Conservation (phyloP, 2,888 invertebrate species). For the Dryadula phaetusa region DNA sequence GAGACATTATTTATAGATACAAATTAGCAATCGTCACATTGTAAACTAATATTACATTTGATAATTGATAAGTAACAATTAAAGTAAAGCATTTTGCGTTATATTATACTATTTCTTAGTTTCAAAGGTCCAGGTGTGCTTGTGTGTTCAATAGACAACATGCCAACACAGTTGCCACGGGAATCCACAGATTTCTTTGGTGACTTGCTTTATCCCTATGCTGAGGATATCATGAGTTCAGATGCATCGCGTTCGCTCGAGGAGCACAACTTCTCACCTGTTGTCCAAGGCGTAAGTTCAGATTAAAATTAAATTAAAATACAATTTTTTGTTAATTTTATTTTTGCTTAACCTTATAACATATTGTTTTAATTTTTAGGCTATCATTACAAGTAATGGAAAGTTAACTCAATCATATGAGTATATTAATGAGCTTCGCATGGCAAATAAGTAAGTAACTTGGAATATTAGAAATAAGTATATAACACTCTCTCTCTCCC, state of each 20-base stretch:
- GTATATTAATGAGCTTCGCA: slow-evolving; percentile 96
- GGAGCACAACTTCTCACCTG: slow-evolving; percentile 89
- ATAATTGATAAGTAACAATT: background rate
- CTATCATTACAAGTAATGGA: slow-evolving; percentile 98
- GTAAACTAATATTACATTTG: background rate
- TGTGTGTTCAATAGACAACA: slow-evolving; percentile 99
- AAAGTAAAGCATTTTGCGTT: background rate
- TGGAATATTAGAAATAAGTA: background rate
- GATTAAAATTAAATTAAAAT: slow-evolving; percentile 30
- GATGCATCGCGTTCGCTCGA: slow-evolving; percentile 92
- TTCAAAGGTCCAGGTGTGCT: slow-evolving; percentile 98
- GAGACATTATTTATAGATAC: slow-evolving; percentile 1
- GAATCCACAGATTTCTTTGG: slow-evolving; percentile 99
- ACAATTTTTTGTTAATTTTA: background rate
- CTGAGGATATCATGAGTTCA: slow-evolving; percentile 93
- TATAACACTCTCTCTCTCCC: too few relatives aligned
- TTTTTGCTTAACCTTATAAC: background rate
- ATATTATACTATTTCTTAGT: slow-evolving; percentile 71
- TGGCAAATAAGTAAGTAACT: slow-evolving; percentile 83
- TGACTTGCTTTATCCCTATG: slow-evolving; percentile 94
- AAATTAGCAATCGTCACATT: background rate
- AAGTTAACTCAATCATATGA: slow-evolving; percentile 95
- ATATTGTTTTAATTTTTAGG: slow-evolving; percentile 78
- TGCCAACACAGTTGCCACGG: slow-evolving; percentile 99
- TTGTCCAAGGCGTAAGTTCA: slow-evolving; percentile 86